Conservation (phyloP, 2,113 vertebrate species). For the Laticauda laticaudata region DNA sequence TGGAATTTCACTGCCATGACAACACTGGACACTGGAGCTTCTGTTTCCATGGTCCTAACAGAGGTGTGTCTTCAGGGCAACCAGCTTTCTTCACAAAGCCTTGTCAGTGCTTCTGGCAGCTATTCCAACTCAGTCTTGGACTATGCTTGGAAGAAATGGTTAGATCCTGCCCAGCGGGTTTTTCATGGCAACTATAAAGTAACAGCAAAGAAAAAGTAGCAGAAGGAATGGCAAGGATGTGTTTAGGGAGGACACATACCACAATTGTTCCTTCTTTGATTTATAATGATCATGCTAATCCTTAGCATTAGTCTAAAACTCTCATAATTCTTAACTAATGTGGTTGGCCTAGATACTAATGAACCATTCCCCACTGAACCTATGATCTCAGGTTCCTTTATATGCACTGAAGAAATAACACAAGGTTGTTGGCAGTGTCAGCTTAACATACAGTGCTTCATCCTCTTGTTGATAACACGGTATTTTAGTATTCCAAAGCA, state of each 20-base stretch:
- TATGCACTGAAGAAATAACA: not conserved
- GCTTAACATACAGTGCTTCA: not conserved
- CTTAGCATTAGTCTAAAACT: not conserved
- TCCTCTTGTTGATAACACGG: not conserved
- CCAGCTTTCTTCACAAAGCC: not conserved
- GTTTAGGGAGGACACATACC: not conserved
- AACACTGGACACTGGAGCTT: constrained; percentile 29
- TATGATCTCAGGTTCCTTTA: not conserved
- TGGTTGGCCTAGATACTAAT: not conserved
- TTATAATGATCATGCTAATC: not conserved
- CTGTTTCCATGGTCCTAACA: not conserved
- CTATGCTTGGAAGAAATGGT: not conserved
- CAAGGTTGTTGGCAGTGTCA: not conserved
- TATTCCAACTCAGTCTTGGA: not conserved
- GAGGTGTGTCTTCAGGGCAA: not conserved
- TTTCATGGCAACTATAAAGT: not conserved
- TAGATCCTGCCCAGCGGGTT: not conserved
- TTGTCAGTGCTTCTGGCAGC: not conserved
- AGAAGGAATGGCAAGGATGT: not conserved
- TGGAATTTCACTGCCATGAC: constrained; percentile 42
- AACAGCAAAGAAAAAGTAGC: not conserved
- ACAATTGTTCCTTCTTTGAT: not conserved
- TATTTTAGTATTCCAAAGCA: not conserved
- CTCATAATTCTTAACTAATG: not conserved
- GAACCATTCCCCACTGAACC: not conserved